Evolutionary conservation across 2,888 invertebrate species (phyloP), one percentile per base, ranked within the genome.

Genomic region (Dicroscelio sp.): DNA sequence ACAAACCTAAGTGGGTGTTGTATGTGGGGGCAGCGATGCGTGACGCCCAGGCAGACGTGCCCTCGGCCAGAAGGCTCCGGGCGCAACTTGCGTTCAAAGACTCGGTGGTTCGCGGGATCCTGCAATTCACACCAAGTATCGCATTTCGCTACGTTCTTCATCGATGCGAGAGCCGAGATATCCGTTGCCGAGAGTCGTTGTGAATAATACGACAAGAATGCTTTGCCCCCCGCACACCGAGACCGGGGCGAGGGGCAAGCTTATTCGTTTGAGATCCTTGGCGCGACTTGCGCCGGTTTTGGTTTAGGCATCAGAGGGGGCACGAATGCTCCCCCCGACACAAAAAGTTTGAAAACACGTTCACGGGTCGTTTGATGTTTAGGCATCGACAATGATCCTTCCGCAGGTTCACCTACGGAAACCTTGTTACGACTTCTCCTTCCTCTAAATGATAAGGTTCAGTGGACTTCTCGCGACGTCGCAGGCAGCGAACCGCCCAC

Each of bases 381-480:
- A 75, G 75, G 67, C 83, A 91, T 96, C 95, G 92, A 90, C 96
- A 97, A 97, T 97, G 97, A 97, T 97, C 97, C 97, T 96, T 97
- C 97, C 97, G 97, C 97, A 97, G 97, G 97, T 97, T 97, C 97
- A 97, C 97, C 97, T 97, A 97, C 97, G 97, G 97, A 97, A 97
- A 97, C 97, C 97, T 97, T 97, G 97, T 97, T 97, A 97, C 97
- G 97, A 78, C 97, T 97, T 97, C 97, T 97, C 97, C 97, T 97
- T 97, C 97, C 97, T 97, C 97, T 97, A 97, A 97, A 97, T 97
- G 97, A 97, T 97, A 97, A 97, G 97, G 97, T 97, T 97, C 97
- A 97, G 97, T 97, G 97, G 97, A 97, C 97, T 97, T 97, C 97
- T 97, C 97, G 96, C 96, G 96, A 96, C 96, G 97, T 96, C 96